phyloP scores from a whole-genome alignment of 2,113 vertebrate species.

The Charadrius vociferus region DNA sequence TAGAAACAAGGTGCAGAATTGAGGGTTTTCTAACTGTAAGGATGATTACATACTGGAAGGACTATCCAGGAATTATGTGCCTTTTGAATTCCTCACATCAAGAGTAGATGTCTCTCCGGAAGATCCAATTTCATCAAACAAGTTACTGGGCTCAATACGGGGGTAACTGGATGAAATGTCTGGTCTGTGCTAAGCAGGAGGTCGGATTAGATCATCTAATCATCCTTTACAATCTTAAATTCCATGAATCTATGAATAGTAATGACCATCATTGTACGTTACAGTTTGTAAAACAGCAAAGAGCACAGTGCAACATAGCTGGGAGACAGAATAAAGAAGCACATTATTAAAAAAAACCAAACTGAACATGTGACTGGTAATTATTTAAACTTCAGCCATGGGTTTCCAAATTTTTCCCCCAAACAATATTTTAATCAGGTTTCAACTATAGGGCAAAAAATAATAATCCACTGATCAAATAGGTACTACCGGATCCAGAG shows the following conservation, averaged over 20 bases:
- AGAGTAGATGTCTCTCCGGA: not conserved
- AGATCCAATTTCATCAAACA: slow-evolving; percentile 41
- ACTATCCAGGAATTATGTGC: slow-evolving; percentile 41
- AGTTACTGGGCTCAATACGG: not conserved
- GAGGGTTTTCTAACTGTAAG: not conserved
- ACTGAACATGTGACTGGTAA: not conserved
- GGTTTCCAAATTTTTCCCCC: not conserved
- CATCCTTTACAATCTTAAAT: slow-evolving; percentile 39
- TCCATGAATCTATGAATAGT: slow-evolving; percentile 67
- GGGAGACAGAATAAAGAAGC: slow-evolving; percentile 27
- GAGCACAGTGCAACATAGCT: not conserved
- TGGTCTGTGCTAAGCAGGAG: slow-evolving; percentile 42
- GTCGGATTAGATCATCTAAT: slow-evolving; percentile 47
- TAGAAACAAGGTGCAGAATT: not conserved
- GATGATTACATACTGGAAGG: slow-evolving; percentile 37
- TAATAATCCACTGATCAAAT: not conserved
- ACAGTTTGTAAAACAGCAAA: slow-evolving; percentile 47
- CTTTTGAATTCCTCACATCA: slow-evolving; percentile 26
- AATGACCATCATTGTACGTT: slow-evolving; percentile 12
- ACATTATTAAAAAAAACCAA: not conserved
- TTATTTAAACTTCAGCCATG: slow-evolving; percentile 15
- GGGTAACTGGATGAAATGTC: slow-evolving; percentile 32
- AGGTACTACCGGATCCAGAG: not conserved
- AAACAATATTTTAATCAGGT: not conserved
- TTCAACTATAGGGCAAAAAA: not conserved